These are phyloP conservation scores for Hyperoplus immaculatus DNA, from an alignment of 2,797 vertebrate species.

Conservation along the genomic window DNA sequence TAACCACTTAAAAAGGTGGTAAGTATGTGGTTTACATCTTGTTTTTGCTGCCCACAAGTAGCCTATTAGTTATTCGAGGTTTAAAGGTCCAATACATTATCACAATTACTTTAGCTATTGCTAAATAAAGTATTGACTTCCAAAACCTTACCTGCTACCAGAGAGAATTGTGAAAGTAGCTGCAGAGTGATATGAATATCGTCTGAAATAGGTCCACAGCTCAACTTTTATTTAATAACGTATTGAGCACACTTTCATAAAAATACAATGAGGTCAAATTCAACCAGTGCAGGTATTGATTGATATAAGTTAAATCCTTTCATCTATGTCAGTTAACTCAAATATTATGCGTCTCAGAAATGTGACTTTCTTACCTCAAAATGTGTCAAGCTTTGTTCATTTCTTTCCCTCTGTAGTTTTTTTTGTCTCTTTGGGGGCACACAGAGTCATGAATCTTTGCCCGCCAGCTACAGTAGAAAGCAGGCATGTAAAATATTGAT, in stretches of 20 bases:
- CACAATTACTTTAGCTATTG: background rate
- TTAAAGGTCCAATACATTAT: background rate
- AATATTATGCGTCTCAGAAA: conserved; percentile 2
- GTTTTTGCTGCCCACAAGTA: background rate
- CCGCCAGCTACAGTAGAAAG: conserved; percentile 44
- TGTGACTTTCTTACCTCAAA: background rate
- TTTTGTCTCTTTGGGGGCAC: conserved; percentile 21
- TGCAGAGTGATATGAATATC: background rate
- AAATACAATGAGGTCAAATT: background rate
- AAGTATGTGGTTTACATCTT: background rate
- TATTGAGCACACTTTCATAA: background rate
- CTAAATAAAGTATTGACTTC: background rate
- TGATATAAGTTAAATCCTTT: conserved; percentile 4
- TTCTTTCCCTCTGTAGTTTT: background rate
- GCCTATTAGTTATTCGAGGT: background rate
- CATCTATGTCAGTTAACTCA: background rate
- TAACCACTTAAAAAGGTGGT: background rate
- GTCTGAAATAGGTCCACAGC: background rate
- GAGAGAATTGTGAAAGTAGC: background rate
- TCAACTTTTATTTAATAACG: background rate
- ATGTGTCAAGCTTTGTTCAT: conserved; percentile 5
- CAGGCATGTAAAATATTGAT: conserved; percentile 71
- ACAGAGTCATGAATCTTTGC: conserved; percentile 20
- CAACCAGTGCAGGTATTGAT: conserved; percentile 1
- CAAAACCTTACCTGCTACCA: background rate